These are phyloP conservation scores for Ophraella communa DNA, from an alignment of 2,888 invertebrate genomes.

Conservation along the genomic window DNA sequence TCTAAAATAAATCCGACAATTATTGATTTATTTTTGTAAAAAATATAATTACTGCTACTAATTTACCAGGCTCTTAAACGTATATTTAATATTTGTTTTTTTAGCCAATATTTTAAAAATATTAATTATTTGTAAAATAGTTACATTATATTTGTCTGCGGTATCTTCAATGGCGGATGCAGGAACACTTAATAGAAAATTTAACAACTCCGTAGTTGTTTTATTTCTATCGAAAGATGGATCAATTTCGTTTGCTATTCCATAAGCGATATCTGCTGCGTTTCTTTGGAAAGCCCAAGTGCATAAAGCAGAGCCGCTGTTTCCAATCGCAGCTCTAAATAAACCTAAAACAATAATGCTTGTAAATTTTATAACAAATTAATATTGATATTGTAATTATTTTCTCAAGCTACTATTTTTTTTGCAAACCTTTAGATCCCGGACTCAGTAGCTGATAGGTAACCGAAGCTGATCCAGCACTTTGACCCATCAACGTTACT, in stretches of 20 bases:
- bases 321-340: slow-evolving; percentile 41
- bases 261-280: slow-evolving; percentile 43
- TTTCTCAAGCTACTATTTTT: neutral
- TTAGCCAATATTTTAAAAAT: too few species aligned
- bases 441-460: slow-evolving; percentile 43
- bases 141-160: slow-evolving; percentile 28
- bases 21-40: too few species aligned
- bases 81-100: too few species aligned
- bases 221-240: slow-evolving; percentile 28
- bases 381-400: too few species aligned
- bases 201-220: slow-evolving; percentile 31
- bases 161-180: slow-evolving; percentile 26
- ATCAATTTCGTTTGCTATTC: slow-evolving; percentile 38
- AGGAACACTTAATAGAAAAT: slow-evolving; percentile 31
- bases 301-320: slow-evolving; percentile 44
- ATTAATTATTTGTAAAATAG: too few species aligned
- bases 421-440: slow-evolving; percentile 36
- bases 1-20: too few species aligned
- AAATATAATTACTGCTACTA: too few species aligned
- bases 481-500: slow-evolving; percentile 49
- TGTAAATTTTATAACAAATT: too few species aligned
- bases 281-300: slow-evolving; percentile 42
- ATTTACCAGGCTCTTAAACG: too few species aligned
- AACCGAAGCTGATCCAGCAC: slow-evolving; percentile 50
- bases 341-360: slow-evolving; percentile 36